Percentiles rank a stretch among this genome's conserved stretches.
phyloP scores from a whole-genome alignment of 2,888 invertebrate species.

The Phorcus lineatus region DNA sequence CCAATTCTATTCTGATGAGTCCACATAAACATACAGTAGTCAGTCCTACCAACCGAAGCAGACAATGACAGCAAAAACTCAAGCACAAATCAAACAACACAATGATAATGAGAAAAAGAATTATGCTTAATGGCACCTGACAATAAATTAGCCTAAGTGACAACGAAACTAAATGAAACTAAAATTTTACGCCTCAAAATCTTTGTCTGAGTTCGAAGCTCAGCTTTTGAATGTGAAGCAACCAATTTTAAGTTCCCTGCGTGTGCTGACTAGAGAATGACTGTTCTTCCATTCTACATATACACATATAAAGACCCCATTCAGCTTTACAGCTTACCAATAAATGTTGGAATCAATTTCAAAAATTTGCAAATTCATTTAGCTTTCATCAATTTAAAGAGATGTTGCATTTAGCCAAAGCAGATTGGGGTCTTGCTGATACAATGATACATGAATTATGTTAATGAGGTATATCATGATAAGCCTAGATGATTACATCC shows the following conservation, averaged over 20 bases:
- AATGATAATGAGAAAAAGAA: constrained; percentile 19
- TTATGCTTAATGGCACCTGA: constrained; percentile 1
- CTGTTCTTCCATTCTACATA: constrained; percentile 5
- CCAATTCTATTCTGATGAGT: constrained; percentile 19
- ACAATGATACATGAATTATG: neutral
- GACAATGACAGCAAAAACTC: neutral
- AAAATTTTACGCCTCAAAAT: neutral
- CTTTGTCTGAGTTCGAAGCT: neutral
- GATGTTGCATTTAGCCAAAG: no score
- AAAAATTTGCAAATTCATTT: no score
- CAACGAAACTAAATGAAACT: neutral
- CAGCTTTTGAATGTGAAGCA: neutral
- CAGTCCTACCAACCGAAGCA: neutral
- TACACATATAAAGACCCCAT: neutral
- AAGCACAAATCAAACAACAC: constrained; percentile 24
- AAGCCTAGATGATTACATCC: no score
- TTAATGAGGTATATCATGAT: constrained; percentile 3
- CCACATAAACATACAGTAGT: neutral
- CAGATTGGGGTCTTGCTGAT: no score
- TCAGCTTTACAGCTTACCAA: no score
- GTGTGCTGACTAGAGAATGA: constrained; percentile 3
- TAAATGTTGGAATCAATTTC: no score
- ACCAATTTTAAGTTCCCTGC: neutral
- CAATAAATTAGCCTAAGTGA: constrained; percentile 21
- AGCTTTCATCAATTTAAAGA: no score